A percentile compares a stretch with the other conserved stretches of the same genome.
Conservation (phyloP, 2,797 vertebrate species). For the Spinus pinus region DNA sequence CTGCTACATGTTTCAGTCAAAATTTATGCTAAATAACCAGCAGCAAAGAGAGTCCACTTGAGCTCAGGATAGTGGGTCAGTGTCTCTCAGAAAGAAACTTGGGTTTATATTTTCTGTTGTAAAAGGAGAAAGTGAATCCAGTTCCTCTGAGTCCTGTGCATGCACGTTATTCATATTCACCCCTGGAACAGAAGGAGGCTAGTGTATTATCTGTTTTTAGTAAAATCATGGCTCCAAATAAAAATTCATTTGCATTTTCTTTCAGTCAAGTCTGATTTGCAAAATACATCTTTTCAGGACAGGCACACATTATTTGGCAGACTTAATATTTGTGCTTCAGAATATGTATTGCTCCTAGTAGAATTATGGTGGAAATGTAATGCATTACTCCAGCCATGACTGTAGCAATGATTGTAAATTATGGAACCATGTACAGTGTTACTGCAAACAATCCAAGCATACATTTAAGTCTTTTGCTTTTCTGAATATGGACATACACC, state of each 20-base stretch:
- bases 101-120: background rate
- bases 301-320: background rate
- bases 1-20: background rate
- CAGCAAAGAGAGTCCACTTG: background rate
- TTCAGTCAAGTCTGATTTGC: background rate
- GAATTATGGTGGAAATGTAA: background rate
- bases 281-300: background rate
- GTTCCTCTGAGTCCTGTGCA: background rate
- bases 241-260: background rate
- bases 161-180: background rate
- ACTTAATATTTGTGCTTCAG: background rate
- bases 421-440: background rate
- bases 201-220: background rate
- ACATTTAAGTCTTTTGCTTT: background rate
- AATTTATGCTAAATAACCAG: background rate
- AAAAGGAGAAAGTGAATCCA: background rate
- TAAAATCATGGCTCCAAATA: background rate
- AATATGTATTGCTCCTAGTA: background rate
- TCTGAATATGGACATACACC: background rate
- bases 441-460: background rate
- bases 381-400: background rate
- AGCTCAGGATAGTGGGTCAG: background rate
- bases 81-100: background rate
- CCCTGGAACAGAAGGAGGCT: background rate
- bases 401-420: background rate